A percentile compares a stretch with the other conserved stretches of the same genome.
Evolutionary conservation across 1,140 invertebrate genomes (phyloP).

Genomic region (Pseudomyrmex concolor): DNA sequence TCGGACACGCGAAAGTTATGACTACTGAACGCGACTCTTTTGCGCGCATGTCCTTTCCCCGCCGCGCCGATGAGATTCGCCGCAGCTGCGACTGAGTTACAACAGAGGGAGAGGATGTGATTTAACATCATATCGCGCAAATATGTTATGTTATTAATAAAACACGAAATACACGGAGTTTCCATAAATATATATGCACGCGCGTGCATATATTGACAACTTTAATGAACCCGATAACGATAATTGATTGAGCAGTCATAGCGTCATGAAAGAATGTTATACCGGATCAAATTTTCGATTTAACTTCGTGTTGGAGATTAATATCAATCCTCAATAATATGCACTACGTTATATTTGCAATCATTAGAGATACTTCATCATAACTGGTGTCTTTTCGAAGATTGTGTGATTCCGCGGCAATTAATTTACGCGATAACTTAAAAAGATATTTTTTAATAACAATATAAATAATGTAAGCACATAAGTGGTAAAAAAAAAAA

Average conservation of each 20-base stretch:
- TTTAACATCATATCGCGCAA: neutral
- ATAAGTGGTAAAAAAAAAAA: no score
- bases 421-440: no score
- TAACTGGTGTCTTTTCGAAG: no score
- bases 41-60: neutral
- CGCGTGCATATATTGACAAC: neutral
- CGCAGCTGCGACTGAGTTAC: constrained; percentile 2
- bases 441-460: no score
- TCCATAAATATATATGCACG: no score
- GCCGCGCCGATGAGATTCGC: neutral
- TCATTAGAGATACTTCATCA: no score
- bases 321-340: neutral
- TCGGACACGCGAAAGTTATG: constrained; percentile 15
- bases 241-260: constrained; percentile 28
- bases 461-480: no score
- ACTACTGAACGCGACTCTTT: constrained; percentile 20
- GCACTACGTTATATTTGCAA: neutral
- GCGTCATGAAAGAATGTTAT: neutral
- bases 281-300: neutral
- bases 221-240: constrained; percentile 17
- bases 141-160: constrained; percentile 12
- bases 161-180: neutral
- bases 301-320: constrained; percentile 7
- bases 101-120: neutral
- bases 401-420: no score